Conservation (phyloP, 2,113 vertebrate species). For the Prunella himalayana region DNA sequence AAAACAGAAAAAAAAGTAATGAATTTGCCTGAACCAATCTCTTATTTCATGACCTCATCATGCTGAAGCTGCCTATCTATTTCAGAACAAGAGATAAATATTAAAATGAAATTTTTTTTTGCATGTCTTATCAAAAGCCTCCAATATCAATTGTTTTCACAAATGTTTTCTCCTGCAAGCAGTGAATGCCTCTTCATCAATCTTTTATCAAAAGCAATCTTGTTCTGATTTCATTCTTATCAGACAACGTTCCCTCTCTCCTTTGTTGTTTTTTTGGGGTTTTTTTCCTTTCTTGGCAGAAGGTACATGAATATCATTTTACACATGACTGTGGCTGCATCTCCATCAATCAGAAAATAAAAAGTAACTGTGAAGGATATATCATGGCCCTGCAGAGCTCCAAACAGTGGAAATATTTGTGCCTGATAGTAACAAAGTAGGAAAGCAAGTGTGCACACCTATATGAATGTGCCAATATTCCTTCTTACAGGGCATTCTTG, state of each 20-base stretch:
- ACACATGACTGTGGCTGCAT: conserved; percentile 46
- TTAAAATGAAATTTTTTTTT: conserved; percentile 66
- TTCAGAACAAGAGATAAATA: conserved; percentile 67
- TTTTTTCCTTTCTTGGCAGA: conserved; percentile 40
- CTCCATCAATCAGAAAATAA: conserved; percentile 55
- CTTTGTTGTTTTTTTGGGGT: not conserved
- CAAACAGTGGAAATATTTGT: conserved; percentile 1
- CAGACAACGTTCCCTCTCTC: conserved; percentile 7
- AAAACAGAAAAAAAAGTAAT: conserved; percentile 56
- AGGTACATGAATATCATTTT: conserved; percentile 64
- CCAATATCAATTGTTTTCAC: conserved; percentile 69
- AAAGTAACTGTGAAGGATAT: conserved; percentile 48
- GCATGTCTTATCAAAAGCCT: conserved; percentile 68
- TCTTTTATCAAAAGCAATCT: conserved; percentile 72
- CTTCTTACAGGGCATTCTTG: not conserved
- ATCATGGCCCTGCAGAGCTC: conserved; percentile 1
- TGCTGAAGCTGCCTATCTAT: conserved; percentile 46
- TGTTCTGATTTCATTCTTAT: conserved; percentile 65
- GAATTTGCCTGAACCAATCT: conserved; percentile 65
- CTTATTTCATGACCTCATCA: conserved; percentile 65
- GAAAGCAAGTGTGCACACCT: not conserved
- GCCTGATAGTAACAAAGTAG: not conserved
- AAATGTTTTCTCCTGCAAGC: conserved; percentile 59
- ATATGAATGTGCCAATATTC: not conserved
- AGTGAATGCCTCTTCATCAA: conserved; percentile 65